These are phyloP conservation scores for Sturnus vulgaris DNA, from an alignment of 2,113 vertebrate species.

Conservation along the genomic window DNA sequence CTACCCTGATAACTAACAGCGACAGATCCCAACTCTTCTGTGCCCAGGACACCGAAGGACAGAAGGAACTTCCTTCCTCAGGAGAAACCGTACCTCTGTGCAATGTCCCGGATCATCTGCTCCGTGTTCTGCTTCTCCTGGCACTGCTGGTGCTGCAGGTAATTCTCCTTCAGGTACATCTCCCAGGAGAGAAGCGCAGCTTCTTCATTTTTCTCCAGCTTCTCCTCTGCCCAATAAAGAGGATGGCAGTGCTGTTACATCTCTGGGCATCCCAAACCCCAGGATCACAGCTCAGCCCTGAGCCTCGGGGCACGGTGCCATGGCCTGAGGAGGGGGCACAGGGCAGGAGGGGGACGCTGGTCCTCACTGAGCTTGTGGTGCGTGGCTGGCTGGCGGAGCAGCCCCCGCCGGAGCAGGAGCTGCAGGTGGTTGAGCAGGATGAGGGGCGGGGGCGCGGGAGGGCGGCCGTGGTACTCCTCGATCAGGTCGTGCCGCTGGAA, in stretches of 20 bases:
- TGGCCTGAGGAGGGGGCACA: not conserved
- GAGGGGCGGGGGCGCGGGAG: slow-evolving; percentile 85
- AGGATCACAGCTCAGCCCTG: rapidly evolving
- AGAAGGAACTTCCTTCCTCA: not conserved
- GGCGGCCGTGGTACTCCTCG: slow-evolving; percentile 88
- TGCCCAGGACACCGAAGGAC: not conserved
- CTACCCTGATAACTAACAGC: too few species aligned
- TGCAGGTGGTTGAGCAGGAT: slow-evolving; percentile 90
- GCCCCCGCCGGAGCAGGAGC: slow-evolving; percentile 70
- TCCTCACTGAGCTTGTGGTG: slow-evolving; percentile 82
- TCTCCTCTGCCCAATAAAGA: slow-evolving; percentile 67
- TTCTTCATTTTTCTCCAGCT: slow-evolving; percentile 81
- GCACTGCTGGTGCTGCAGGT: slow-evolving; percentile 77
- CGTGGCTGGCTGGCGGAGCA: slow-evolving; percentile 51
- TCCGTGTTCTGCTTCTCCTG: slow-evolving; percentile 78
- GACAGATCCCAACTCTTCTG: too few species aligned
- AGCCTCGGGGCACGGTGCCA: rapidly evolving
- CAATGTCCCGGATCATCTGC: slow-evolving; percentile 79
- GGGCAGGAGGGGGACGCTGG: not conserved
- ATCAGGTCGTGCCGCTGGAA: slow-evolving; percentile 93
- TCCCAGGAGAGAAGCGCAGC: slow-evolving; percentile 90
- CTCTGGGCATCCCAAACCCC: not conserved
- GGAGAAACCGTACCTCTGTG: slow-evolving; percentile 76
- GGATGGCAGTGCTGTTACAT: rapidly evolving
- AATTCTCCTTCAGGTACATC: slow-evolving; percentile 87